These are phyloP conservation scores for Mobula hypostoma DNA, from an alignment of 2,113 vertebrate genomes.

Conservation along the genomic window DNA sequence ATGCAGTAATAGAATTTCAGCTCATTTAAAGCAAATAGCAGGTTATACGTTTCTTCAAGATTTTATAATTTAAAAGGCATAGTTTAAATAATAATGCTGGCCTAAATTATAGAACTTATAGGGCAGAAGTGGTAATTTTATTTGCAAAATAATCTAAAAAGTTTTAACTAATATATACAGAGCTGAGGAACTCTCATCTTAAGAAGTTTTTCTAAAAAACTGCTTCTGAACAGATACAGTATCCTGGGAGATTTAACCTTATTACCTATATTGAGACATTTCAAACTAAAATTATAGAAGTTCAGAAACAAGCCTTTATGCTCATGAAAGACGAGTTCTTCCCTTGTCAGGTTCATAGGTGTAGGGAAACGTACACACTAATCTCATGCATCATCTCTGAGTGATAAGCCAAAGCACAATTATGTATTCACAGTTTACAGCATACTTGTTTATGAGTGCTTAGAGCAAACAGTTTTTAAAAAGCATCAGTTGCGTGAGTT, in stretches of 20 bases:
- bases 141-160: neutral
- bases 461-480: too few species aligned
- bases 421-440: neutral
- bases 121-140: neutral
- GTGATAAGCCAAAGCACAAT: neutral
- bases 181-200: too few species aligned
- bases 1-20: neutral
- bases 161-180: neutral
- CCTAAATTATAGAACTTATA: neutral
- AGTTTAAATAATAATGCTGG: neutral
- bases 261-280: too few species aligned
- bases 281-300: neutral
- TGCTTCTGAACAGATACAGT: neutral
- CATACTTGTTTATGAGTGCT: too few species aligned
- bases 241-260: neutral
- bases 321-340: too few species aligned
- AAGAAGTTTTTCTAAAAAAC: too few species aligned
- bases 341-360: too few species aligned
- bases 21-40: neutral
- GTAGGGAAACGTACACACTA: too few species aligned
- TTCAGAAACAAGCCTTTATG: neutral
- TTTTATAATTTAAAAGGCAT: neutral
- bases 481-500: too few species aligned
- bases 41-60: neutral
- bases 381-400: neutral